Evolutionary conservation across 2,113 vertebrate genomes (phyloP), one percentile per base, ranked within the genome.

Genomic region (Bujurquina vittata): DNA sequence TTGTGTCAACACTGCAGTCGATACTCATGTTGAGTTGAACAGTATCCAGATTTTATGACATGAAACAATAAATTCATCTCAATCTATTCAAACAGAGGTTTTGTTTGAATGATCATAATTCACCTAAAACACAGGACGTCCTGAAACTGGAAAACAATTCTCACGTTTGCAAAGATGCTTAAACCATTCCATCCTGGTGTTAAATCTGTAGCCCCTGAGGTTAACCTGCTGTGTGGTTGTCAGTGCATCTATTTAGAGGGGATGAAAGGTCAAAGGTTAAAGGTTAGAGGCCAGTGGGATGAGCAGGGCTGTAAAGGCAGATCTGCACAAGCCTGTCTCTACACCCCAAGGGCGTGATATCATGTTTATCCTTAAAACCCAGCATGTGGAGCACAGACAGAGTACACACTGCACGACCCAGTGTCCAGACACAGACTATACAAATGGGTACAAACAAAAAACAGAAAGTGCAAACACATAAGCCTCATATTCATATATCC

Each of bases 211-310:
- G 75, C 61, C 79, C 61, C 57, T 55, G 18, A 82, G 57, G 81
- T 77, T 56, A 87, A 85, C 79, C 72, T 76, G 60, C 49, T 74
- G 58, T 77, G 69, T 85, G 69, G 14, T 31, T 88, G 75, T 79
- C 75, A 81, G 75, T 37, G 1, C 18, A 17, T 81, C 69, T 55
- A 33, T 35, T 31, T 46, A 69, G 75, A 54, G 81, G 59, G 33
- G 84, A 61, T 80, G 54, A 86, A 82, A 83, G 84, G 87, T 89
- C 74, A 80, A 78, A 82, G 84, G 79, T 79, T 49, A 43, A 60
- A 54, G 86, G 84, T 87, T 26, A 87, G 75, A 60, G 83, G 87
- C 26, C 92, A 87, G 73, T 74, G 77, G 80, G 80, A 91, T 89
- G 87, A 91, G 86, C 55, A 55, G 29, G n/a, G 84, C 74, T 83